These are phyloP conservation scores for Muscicapa striata DNA, from an alignment of 2,797 vertebrate species.

Conservation along the genomic window DNA sequence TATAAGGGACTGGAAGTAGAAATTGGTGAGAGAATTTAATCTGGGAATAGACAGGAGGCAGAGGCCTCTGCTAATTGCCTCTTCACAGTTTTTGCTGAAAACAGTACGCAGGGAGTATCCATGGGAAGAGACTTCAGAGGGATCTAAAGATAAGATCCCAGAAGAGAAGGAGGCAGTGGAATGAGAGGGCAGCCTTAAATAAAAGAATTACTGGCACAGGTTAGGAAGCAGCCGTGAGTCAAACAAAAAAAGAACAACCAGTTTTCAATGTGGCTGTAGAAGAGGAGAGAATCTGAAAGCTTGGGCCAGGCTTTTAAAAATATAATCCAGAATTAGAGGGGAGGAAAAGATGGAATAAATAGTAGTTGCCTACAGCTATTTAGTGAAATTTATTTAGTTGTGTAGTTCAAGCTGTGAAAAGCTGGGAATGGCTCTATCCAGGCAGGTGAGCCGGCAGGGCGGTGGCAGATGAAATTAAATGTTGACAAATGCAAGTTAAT, in stretches of 20 bases:
- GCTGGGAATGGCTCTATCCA: neutral
- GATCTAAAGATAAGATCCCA: neutral
- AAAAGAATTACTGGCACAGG: neutral
- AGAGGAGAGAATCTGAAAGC: neutral
- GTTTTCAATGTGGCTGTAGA: neutral
- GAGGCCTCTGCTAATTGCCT: neutral
- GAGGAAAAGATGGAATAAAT: neutral
- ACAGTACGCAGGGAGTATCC: neutral
- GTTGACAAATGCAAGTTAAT: conserved; percentile 65
- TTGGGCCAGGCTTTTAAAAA: neutral
- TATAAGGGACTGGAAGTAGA: neutral
- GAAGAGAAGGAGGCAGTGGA: neutral
- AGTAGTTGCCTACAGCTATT: neutral
- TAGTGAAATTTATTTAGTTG: neutral
- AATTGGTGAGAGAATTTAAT: neutral
- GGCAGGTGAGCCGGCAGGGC: conserved; percentile 36
- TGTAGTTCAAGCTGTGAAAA: neutral
- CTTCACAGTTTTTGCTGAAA: neutral
- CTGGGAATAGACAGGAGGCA: neutral
- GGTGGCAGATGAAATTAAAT: conserved; percentile 54
- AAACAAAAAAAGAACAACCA: neutral
- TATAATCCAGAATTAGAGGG: neutral
- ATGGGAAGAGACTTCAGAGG: neutral
- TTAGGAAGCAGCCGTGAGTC: neutral
- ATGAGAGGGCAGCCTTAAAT: neutral